Base-by-base conservation (phyloP, 2,113 vertebrate species). In the Taxidea taxus region DNA sequence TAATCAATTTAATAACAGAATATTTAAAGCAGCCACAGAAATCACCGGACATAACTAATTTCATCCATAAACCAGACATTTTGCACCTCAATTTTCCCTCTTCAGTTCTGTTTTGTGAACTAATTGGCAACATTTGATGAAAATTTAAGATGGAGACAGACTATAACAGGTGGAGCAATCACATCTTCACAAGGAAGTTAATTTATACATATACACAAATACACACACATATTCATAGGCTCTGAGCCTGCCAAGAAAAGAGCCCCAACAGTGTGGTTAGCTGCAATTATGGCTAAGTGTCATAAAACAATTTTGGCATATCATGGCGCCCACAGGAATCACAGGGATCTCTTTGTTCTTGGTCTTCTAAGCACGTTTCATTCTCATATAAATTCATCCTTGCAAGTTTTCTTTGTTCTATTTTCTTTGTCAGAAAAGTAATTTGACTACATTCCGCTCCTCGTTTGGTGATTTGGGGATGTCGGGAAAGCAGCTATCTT, bases 1-100 rank as follows among this genome's bases (percentile, higher is more conserved):
- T 98, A 98, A 98, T 99, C 97, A 98, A 97, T 98, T 98, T 97
- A 98, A 98, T 98, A 98, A 97, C 97, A 97, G 97, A 98, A 98
- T 98, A 98, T 98, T 98, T 98, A 98, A 98, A 97, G 92, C 86
- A 97, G 72, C 81, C 96, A 97, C 75, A 88, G 97, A 97, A 98
- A 98, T 98, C 97, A 98, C 78, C 90, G 94, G 90, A 96, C 96
- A 98, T 97, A 98, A 97, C 97, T 95, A 98, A 98, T 97, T 96
- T 97, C 89, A 95, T 94, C 96, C 95, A 98, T 98, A 98, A 98
- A 98, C 98, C 97, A 98, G 97, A 97, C 75, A 97, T 96, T 98
- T 97, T 97, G 56, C 87, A 97, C 95, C 97, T 98, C 98, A 94
- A 90, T 98, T 98, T 98, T 97, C 87, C 98, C 95, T 98, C 97